phyloP scores from a whole-genome alignment of 2,888 invertebrate species.

The Polydrusus cervinus region DNA sequence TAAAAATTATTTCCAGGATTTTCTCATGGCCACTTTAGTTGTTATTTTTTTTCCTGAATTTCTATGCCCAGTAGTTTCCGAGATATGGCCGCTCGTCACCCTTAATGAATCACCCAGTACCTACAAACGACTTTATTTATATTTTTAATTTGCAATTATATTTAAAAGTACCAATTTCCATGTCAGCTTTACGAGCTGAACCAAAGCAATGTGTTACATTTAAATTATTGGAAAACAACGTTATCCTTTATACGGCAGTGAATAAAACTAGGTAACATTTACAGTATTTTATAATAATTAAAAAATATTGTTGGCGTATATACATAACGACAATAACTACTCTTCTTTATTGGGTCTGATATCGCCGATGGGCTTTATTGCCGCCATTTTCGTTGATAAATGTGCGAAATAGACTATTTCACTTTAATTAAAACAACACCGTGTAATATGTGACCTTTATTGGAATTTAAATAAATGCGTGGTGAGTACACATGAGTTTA shows the following conservation, averaged over 20 bases:
- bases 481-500: constrained; percentile 5
- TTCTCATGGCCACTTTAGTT: no score
- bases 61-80: no score
- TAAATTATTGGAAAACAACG: background rate
- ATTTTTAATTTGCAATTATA: no score
- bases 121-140: no score
- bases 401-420: constrained; percentile 20
- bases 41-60: no score
- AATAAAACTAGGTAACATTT: constrained; percentile 3
- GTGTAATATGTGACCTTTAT: constrained; percentile 10
- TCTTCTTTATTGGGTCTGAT: no score
- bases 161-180: background rate
- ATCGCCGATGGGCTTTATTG: constrained; percentile 23
- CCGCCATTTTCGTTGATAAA: constrained; percentile 30
- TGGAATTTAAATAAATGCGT: constrained; percentile 11
- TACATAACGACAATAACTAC: constrained; percentile 1
- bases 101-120: no score
- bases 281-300: constrained; percentile 27
- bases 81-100: no score
- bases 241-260: background rate
- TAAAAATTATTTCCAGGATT: no score
- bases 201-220: background rate
- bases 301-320: constrained; percentile 26
- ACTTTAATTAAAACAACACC: constrained; percentile 16
- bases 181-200: background rate